Base-by-base conservation (phyloP, 1,140 invertebrate genomes). In the Pristionchus pacificus region DNA sequence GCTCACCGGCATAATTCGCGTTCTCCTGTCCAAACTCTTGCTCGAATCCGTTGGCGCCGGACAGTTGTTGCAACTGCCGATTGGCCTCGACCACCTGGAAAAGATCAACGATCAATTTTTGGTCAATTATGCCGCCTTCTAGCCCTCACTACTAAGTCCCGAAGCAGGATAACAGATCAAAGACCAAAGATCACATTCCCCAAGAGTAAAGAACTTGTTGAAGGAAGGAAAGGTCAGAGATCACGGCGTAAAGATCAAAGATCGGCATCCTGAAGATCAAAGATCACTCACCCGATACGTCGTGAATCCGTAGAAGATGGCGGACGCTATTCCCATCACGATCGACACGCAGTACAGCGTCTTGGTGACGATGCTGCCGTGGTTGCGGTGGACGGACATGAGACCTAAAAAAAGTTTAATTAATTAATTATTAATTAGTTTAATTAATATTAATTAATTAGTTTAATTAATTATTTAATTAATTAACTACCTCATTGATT, bases 271-370 rank as follows among this genome's bases (percentile, higher is more conserved):
- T 63, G 61, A n/a, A 19, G 29, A 25, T 25, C 61, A 10, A 77
- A 68, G 70, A 29, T 60, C 13, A 27, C 30, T 64, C 30, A 81
- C 80, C 57, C 78, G 68, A 70, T 76, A 82, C 32, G 80, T 82
- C 57, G 80, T 82, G 71, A 82, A 82, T 24, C 79, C 80, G 60
- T 82, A 82, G 70, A 82, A 82, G 14, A 82, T 74, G 14, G 78
- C 74, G 1, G 78, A 77, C 13, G 71, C 67, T 38, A 81, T 73
- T 27, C 77, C 74, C 33, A 82, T 70, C 6, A 73, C 66, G 29
- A 81, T 33, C 10, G 76, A 78, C 6, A 83, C 68, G 27, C 61
- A 68, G 66, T 83, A 82, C 0, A 82, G 62, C 1, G 77, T 76
- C 64, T 82, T 82, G 1, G 82, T 73, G 2, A 83, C 69, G 70